phyloP scores from a whole-genome alignment of 2,888 invertebrate genomes.

The Caenorhabditis sp. region DNA sequence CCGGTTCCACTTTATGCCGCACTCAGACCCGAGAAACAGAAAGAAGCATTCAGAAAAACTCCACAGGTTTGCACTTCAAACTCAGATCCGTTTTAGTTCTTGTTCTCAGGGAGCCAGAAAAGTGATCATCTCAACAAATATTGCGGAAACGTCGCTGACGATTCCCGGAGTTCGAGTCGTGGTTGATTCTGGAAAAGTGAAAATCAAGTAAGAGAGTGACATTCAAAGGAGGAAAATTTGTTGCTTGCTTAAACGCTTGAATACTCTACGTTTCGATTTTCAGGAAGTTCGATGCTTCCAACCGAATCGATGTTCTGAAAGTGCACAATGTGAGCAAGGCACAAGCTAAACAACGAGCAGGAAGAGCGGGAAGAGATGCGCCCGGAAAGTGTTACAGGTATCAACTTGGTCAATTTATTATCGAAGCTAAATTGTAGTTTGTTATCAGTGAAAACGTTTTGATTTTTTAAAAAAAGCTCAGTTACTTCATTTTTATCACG shows the following conservation, averaged over 20 bases:
- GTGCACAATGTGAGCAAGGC: conserved; percentile 91
- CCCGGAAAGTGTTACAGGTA: conserved; percentile 81
- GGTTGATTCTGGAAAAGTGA: conserved; percentile 83
- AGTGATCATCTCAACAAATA: conserved; percentile 94
- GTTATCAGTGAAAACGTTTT: conserved; percentile 20
- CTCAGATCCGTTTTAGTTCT: too few relatives aligned
- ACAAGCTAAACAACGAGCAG: conserved; percentile 93
- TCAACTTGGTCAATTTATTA: conserved; percentile 8
- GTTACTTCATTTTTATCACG: not conserved
- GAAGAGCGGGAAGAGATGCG: conserved; percentile 90
- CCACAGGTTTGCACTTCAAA: conserved; percentile 52
- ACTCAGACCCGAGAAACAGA: conserved; percentile 67
- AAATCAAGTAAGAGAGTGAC: conserved; percentile 75
- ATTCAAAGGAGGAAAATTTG: too few relatives aligned
- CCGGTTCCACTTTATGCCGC: conserved; percentile 75
- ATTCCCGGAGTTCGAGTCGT: conserved; percentile 93
- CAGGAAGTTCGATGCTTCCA: conserved; percentile 76
- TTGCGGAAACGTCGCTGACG: conserved; percentile 98
- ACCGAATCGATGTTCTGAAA: conserved; percentile 88
- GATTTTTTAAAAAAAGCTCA: not conserved
- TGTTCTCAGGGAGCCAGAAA: conserved; percentile 85
- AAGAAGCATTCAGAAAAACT: conserved; percentile 57
- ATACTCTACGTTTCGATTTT: conserved; percentile 31
- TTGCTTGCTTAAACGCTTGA: too few relatives aligned
- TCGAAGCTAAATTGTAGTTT: conserved; percentile 22